Evolutionary conservation across 2,888 invertebrate species (phyloP), one percentile per base, ranked within the genome.

Genomic region (Willowsia nigromaculata): DNA sequence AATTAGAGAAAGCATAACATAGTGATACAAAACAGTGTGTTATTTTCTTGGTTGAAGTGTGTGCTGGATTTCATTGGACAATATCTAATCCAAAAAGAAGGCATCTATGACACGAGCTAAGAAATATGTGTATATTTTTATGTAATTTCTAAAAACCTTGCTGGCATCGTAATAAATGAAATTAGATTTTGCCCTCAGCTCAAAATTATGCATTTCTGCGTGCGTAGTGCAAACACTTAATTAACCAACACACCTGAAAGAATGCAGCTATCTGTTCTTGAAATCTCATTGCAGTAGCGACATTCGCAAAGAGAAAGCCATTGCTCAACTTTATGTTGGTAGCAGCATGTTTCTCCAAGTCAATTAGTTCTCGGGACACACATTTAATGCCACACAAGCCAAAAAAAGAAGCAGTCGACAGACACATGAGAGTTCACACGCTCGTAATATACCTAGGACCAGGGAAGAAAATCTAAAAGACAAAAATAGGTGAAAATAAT

Each of bases 251-350:
- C 25, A 93, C 93, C 92, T 93, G 92, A 93, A 95, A 97, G 94
- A 97, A 97, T 92, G 96, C 94, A 18, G 96, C 96, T 90, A 97
- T 94, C 93, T 97, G 97, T 91, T 97, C 97, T 94, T 97, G 97
- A 93, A 97, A 97, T 94, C 97, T 97, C 93, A 95, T 94, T 47
- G 97, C 96, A 5, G 97, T 96, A 91, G 96, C 96, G 91, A 96
- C 95, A 93, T 96, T 96, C 37, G 96, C 96, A 93, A 97, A 97
- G 0, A 97, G 97, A 93, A 97, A 97, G 95, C 95, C 97, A 93
- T 97, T 97, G 93, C 96, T 96, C 93, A 97, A 96, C 71, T 96
- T 95, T 86, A 97, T 96, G 94, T 96, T 96, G 13, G 96, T 96
- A 93, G 96, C 96, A 30, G 97, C 96, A 76, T 96, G 96, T 92